Evolutionary conservation across 2,113 vertebrate genomes (phyloP).

Genomic region (Halichoeres trimaculatus): DNA sequence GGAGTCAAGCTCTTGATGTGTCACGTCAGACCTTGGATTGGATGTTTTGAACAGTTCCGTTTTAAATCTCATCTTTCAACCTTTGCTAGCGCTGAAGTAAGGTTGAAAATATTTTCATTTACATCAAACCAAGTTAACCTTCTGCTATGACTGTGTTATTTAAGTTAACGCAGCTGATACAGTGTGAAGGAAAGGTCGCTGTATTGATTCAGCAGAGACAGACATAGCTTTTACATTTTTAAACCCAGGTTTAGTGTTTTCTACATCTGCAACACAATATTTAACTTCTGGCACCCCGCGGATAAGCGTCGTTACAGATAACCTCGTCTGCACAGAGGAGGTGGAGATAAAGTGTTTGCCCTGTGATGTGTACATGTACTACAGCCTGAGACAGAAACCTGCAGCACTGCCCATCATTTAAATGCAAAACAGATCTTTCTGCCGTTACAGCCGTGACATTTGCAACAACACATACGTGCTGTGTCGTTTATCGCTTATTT

Average conservation of each 20-base stretch:
- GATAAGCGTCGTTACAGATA: neutral
- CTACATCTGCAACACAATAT: neutral
- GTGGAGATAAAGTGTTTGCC: neutral
- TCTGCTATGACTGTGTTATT: neutral
- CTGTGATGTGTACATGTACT: neutral
- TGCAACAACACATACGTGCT: neutral
- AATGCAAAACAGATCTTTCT: neutral
- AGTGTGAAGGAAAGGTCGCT: too few relatives aligned
- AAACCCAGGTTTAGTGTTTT: neutral
- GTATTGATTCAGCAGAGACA: neutral
- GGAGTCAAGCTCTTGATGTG: neutral
- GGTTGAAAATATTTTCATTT: neutral
- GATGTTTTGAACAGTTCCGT: neutral
- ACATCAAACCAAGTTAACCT: neutral
- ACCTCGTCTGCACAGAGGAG: neutral
- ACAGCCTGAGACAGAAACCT: slow-evolving; percentile 4
- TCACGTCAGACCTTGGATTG: neutral
- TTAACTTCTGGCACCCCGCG: neutral
- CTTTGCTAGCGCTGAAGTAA: neutral
- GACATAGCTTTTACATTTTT: neutral
- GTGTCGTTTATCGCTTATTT: slow-evolving; percentile 16
- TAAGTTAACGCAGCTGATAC: neutral
- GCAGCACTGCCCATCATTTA: neutral
- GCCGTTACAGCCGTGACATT: slow-evolving; percentile 22
- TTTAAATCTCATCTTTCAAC: neutral